Evolutionary conservation across 2,797 vertebrate genomes (phyloP).

Genomic region (Falco concolor): DNA sequence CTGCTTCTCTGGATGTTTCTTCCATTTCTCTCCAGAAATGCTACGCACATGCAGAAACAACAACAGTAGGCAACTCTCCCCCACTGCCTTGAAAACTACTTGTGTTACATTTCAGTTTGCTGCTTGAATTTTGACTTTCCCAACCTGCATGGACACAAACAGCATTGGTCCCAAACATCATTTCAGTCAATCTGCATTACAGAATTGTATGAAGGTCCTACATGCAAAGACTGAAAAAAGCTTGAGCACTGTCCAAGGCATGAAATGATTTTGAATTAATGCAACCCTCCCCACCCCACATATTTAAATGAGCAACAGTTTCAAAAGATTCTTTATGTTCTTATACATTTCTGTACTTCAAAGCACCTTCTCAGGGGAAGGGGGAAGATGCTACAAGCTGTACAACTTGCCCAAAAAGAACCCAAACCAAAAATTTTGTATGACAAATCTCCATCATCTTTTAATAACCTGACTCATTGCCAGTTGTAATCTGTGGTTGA

Average conservation of each 20-base stretch:
- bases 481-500: not conserved
- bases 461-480: not conserved
- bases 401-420: conserved; percentile 5
- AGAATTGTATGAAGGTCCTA: not conserved
- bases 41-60: not conserved
- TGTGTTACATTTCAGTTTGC: not conserved
- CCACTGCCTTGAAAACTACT: not conserved
- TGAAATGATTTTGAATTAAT: not conserved
- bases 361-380: not conserved
- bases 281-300: not conserved
- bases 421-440: not conserved
- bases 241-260: not conserved
- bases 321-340: not conserved
- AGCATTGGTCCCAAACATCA: not conserved
- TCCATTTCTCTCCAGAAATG: not conserved
- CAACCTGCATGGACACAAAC: not conserved
- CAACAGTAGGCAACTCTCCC: not conserved
- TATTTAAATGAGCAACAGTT: not conserved
- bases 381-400: not conserved
- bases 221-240: not conserved
- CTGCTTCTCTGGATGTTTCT: not conserved
- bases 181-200: not conserved
- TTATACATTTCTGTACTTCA: not conserved
- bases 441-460: not conserved
- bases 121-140: not conserved